Conservation (phyloP, 2,113 vertebrate species). For the Cryptotis parvus region DNA sequence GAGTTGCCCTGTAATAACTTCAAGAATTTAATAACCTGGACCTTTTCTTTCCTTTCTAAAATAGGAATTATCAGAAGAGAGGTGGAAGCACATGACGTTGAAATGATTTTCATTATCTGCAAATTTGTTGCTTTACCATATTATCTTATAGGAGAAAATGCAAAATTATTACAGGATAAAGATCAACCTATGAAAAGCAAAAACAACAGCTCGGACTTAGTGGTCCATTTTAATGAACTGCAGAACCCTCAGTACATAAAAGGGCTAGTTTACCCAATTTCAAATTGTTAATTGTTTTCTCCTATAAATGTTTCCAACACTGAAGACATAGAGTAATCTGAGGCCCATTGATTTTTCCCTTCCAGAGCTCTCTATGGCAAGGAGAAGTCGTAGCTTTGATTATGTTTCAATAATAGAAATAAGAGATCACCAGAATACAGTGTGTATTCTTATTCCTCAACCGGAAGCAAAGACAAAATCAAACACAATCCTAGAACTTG, state of each 20-base stretch:
- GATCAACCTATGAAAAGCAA: constrained; percentile 59
- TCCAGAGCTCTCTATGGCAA: constrained; percentile 1
- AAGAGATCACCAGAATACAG: background rate
- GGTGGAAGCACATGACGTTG: background rate
- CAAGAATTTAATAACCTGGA: background rate
- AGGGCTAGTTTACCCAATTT: constrained; percentile 57
- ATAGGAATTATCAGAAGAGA: constrained; percentile 39
- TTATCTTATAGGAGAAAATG: background rate
- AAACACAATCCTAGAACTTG: background rate
- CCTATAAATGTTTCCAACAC: constrained; percentile 51
- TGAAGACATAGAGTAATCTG: constrained; percentile 55
- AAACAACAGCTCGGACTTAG: constrained; percentile 41
- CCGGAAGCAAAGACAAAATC: too few relatives aligned
- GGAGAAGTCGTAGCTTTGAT: constrained; percentile 7
- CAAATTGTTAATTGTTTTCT: constrained; percentile 53
- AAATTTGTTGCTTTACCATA: constrained; percentile 37
- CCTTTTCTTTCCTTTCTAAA: constrained; percentile 46
- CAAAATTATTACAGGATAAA: constrained; percentile 55
- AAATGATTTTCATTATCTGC: constrained; percentile 41
- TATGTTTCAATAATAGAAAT: constrained; percentile 47
- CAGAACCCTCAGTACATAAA: constrained; percentile 42
- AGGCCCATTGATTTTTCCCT: constrained; percentile 47
- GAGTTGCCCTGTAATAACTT: constrained; percentile 29
- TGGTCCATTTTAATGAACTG: constrained; percentile 55
- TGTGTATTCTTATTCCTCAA: background rate